These are phyloP conservation scores for Entelurus aequoreus DNA, from an alignment of 2,113 vertebrate species.

Conservation along the genomic window DNA sequence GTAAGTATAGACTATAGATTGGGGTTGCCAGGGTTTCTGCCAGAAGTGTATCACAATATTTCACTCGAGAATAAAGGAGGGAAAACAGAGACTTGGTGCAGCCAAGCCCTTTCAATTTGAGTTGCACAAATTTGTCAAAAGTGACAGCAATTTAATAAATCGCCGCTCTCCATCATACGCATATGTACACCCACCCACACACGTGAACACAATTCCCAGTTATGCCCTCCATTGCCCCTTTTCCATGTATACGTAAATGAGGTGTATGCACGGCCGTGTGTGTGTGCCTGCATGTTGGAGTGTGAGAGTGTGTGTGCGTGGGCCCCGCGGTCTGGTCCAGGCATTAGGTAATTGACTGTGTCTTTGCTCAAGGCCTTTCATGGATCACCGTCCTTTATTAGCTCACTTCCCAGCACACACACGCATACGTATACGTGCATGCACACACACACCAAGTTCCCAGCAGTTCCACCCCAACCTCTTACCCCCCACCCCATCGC, in stretches of 20 bases:
- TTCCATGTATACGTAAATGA: slow-evolving; percentile 72
- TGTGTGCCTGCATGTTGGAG: slow-evolving; percentile 22
- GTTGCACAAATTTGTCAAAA: slow-evolving; percentile 76
- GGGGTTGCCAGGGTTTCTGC: slow-evolving; percentile 9
- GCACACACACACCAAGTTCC: slow-evolving; percentile 52
- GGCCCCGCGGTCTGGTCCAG: slow-evolving; percentile 63
- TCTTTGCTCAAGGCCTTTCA: slow-evolving; percentile 79
- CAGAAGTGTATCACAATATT: slow-evolving; percentile 25
- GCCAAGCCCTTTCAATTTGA: slow-evolving; percentile 63
- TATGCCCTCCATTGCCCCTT: slow-evolving; percentile 65
- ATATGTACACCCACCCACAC: slow-evolving; percentile 61
- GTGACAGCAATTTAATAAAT: slow-evolving; percentile 79
- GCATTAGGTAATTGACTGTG: slow-evolving; percentile 80
- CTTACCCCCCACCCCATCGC: slow-evolving; percentile 53
- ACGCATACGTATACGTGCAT: slow-evolving; percentile 28
- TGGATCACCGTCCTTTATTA: slow-evolving; percentile 79
- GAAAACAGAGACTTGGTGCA: slow-evolving; percentile 37
- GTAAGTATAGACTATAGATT: neutral
- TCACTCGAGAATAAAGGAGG: slow-evolving; percentile 25
- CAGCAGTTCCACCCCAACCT: slow-evolving; percentile 67
- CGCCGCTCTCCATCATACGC: slow-evolving; percentile 59
- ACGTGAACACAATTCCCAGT: slow-evolving; percentile 55
- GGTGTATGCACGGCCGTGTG: slow-evolving; percentile 48
- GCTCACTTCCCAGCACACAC: slow-evolving; percentile 71
- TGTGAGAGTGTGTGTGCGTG: slow-evolving; percentile 45